Percentiles rank a stretch among this genome's conserved stretches.
Conservation (phyloP, 2,888 invertebrate species). For the Dinocampus coccinellae region DNA sequence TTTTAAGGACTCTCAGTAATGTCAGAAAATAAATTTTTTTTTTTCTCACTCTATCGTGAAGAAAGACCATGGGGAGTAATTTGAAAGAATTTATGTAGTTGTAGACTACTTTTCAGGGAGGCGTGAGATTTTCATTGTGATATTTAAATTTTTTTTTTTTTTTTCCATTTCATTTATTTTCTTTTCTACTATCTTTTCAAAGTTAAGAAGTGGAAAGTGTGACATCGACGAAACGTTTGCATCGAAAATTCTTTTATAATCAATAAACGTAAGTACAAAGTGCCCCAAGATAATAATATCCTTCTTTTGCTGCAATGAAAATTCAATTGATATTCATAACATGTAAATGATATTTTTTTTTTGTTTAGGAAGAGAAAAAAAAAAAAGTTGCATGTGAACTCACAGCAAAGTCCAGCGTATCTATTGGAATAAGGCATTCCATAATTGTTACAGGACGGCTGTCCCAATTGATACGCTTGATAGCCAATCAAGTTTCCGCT, state of each 20-base stretch:
- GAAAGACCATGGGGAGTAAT: conserved; percentile 22
- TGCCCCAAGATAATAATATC: conserved; percentile 58
- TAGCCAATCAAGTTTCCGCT: conserved; percentile 84
- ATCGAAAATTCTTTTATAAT: neutral
- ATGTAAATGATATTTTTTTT: neutral
- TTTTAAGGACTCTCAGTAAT: conserved; percentile 1
- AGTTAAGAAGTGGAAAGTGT: neutral
- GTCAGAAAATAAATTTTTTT: neutral
- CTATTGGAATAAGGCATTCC: conserved; percentile 80
- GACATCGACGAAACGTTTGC: neutral
- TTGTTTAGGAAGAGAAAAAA: conserved; percentile 21
- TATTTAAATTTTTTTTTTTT: conserved; percentile 7
- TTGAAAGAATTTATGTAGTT: conserved; percentile 5
- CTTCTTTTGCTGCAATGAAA: conserved; percentile 53
- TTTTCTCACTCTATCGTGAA: neutral
- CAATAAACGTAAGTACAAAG: conserved; percentile 56
- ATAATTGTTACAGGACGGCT: conserved; percentile 78
- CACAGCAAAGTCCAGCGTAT: conserved; percentile 84
- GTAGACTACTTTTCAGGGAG: conserved; percentile 19
- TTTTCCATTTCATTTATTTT: conserved; percentile 9
- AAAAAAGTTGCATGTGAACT: conserved; percentile 62
- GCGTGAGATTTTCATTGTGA: neutral
- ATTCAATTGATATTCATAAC: neutral
- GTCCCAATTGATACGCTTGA: conserved; percentile 82
- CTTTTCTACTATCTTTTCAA: conserved; percentile 9